Conservation (phyloP, 2,888 invertebrate species). For the Caenorhabditis sp. region DNA sequence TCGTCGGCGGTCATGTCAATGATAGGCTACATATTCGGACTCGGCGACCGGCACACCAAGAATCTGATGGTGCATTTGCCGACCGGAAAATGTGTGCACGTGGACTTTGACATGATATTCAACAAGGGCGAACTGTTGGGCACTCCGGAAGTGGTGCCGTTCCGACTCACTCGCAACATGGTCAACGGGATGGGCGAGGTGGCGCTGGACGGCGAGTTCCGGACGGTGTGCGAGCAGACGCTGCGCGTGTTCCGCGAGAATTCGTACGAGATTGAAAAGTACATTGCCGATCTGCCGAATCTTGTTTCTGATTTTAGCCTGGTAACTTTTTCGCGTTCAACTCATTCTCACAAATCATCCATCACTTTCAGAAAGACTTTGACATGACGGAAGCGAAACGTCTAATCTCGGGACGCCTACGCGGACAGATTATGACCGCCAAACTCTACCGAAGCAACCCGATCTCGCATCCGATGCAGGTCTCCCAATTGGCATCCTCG, state of each 20-base stretch:
- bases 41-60: slow-evolving; percentile 75
- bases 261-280: slow-evolving; percentile 81
- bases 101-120: slow-evolving; percentile 97
- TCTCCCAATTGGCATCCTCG: slow-evolving; percentile 84
- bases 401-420: slow-evolving; percentile 39
- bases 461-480: slow-evolving; percentile 65
- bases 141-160: slow-evolving; percentile 82
- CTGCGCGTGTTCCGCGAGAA: slow-evolving; percentile 88
- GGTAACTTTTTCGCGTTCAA: not conserved
- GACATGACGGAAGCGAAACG: slow-evolving; percentile 53
- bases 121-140: slow-evolving; percentile 83
- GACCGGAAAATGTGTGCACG: slow-evolving; percentile 94
- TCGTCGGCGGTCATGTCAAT: slow-evolving; percentile 95
- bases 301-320: slow-evolving; percentile 27
- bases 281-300: slow-evolving; percentile 51
- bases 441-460: slow-evolving; percentile 45
- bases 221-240: slow-evolving; percentile 63
- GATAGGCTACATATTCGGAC: slow-evolving; percentile 79
- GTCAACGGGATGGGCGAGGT: slow-evolving; percentile 92
- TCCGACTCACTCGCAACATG: slow-evolving; percentile 97
- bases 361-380: slow-evolving; percentile 41
- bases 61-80: slow-evolving; percentile 90
- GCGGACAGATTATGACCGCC: slow-evolving; percentile 47
- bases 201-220: slow-evolving; percentile 87
- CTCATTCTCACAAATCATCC: not conserved